Conservation (phyloP, 2,797 vertebrate genomes). For the Myripristis jacobus region DNA sequence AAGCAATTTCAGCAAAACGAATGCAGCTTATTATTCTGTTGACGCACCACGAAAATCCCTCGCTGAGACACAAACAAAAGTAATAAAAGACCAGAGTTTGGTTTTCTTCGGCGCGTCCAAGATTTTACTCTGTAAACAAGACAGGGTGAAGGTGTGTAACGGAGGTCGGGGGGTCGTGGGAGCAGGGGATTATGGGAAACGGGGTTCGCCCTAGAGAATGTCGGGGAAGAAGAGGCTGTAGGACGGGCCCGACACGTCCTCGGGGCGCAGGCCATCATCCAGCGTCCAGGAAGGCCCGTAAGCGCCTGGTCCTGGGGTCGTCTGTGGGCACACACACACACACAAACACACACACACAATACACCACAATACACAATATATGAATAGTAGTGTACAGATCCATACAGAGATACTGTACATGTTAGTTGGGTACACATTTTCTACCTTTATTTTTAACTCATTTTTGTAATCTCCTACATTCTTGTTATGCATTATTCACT, state of each 20-base stretch:
- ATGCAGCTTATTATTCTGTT: conserved; percentile 55
- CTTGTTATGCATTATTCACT: too few relatives aligned
- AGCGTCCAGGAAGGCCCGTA: conserved; percentile 71
- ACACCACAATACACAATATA: too few relatives aligned
- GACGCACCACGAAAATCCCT: conserved; percentile 56
- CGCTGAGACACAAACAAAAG: conserved; percentile 45
- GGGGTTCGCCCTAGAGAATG: conserved; percentile 63
- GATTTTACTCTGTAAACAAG: conserved; percentile 16
- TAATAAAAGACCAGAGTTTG: conserved; percentile 34
- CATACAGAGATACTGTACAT: too few relatives aligned
- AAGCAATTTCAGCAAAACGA: conserved; percentile 61
- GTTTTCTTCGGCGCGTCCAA: not conserved
- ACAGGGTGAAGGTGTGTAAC: not conserved
- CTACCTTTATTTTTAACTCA: too few relatives aligned
- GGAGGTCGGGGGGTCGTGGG: not conserved
- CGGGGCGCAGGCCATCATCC: conserved; percentile 56
- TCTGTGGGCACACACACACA: conserved; percentile 63
- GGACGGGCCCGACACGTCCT: conserved; percentile 64
- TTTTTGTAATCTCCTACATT: too few relatives aligned
- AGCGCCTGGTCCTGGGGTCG: conserved; percentile 81
- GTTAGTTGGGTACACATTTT: too few relatives aligned
- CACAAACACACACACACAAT: conserved; percentile 5
- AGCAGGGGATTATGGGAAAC: conserved; percentile 12
- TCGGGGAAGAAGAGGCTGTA: conserved; percentile 80
- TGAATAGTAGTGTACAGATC: too few relatives aligned